phyloP scores from a whole-genome alignment of 1,140 invertebrate species.

The Drosophila kanapiae region DNA sequence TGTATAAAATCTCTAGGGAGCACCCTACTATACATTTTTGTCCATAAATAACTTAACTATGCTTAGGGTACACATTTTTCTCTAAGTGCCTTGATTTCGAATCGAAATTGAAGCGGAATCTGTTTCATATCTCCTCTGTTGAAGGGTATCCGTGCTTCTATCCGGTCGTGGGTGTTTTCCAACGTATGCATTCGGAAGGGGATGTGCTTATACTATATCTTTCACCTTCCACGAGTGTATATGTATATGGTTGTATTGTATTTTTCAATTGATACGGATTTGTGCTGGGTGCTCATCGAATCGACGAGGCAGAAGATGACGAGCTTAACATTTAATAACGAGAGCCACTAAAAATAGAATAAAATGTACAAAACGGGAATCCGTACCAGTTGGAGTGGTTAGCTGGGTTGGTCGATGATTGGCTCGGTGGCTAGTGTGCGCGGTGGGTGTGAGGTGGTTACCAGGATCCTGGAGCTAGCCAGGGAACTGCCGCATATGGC shows the following conservation, averaged over 20 bases:
- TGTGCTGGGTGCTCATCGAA: slow-evolving; percentile 61
- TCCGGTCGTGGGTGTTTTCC: slow-evolving; percentile 26
- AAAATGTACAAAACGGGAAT: slow-evolving; percentile 38
- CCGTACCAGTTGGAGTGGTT: slow-evolving; percentile 53
- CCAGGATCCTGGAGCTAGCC: slow-evolving; percentile 6
- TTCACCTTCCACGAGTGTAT: slow-evolving; percentile 18
- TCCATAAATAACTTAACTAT: no score
- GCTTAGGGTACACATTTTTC: neutral
- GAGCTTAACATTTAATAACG: slow-evolving; percentile 82
- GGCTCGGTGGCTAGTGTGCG: neutral
- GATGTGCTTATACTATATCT: neutral
- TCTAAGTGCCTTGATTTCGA: slow-evolving; percentile 6
- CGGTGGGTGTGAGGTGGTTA: slow-evolving; percentile 1
- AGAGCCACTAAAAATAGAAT: slow-evolving; percentile 63
- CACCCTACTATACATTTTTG: no score
- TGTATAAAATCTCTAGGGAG: no score
- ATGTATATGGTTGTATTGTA: slow-evolving; percentile 43
- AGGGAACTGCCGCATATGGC: slow-evolving; percentile 68
- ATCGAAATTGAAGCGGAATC: slow-evolving; percentile 13
- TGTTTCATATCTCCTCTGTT: slow-evolving; percentile 16
- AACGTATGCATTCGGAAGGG: neutral
- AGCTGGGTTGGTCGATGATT: slow-evolving; percentile 6
- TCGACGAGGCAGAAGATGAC: slow-evolving; percentile 67
- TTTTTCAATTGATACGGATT: slow-evolving; percentile 77
- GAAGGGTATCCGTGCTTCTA: slow-evolving; percentile 16